phyloP scores from a whole-genome alignment of 2,888 invertebrate species.

The Pasiphila rectangulata region DNA sequence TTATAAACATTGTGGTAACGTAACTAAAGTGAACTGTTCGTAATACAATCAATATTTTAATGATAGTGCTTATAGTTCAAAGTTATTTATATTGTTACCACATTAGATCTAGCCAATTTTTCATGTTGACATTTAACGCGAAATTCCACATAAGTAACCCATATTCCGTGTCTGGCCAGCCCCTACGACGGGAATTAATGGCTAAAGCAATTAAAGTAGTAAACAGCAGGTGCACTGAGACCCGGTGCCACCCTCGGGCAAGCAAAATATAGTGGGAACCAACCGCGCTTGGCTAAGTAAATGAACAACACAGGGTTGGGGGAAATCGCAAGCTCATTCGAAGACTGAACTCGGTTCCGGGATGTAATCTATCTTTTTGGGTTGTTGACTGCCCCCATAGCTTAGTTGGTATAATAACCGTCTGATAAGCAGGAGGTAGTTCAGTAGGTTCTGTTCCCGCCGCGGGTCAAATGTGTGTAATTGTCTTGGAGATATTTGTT shows the following conservation, averaged over 20 bases:
- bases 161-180: constrained; percentile 52
- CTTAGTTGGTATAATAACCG: no score
- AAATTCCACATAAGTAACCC: constrained; percentile 43
- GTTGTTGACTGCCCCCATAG: no score
- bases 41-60: no score
- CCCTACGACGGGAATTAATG: constrained; percentile 69
- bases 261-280: constrained; percentile 66
- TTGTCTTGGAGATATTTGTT: no score
- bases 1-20: no score
- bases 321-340: not conserved
- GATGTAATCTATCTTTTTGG: no score
- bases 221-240: constrained; percentile 71
- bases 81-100: no score
- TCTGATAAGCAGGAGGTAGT: no score
- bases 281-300: constrained; percentile 39
- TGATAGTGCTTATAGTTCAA: no score
- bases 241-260: constrained; percentile 46
- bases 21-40: no score
- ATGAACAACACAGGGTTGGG: constrained; percentile 38
- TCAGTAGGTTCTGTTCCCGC: no score
- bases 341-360: not conserved
- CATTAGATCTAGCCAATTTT: constrained; percentile 36
- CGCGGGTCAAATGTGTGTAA: no score
- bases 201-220: constrained; percentile 73
- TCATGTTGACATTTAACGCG: constrained; percentile 40